phyloP scores from a whole-genome alignment of 2,797 vertebrate species.

The Morus bassanus region DNA sequence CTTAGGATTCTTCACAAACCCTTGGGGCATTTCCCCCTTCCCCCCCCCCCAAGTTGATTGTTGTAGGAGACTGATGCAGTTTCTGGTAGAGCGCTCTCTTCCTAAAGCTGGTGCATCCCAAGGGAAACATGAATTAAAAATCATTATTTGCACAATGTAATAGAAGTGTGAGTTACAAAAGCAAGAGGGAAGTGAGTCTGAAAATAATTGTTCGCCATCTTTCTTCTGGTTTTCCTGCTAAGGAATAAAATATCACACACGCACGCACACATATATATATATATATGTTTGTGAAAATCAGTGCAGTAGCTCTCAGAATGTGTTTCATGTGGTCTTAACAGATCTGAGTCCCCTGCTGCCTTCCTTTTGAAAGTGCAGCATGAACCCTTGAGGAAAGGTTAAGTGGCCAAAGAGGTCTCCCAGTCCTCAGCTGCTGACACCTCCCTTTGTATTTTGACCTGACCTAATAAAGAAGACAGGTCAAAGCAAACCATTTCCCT shows the following conservation, averaged over 20 bases:
- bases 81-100: background rate
- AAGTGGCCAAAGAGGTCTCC: background rate
- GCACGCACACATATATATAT: too few relatives aligned
- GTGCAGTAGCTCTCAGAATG: background rate
- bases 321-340: background rate
- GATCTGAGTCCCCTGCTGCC: background rate
- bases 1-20: background rate
- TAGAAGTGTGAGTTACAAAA: background rate
- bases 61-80: background rate
- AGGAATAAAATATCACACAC: background rate
- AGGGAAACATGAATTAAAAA: background rate
- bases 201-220: background rate
- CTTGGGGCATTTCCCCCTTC: too few relatives aligned
- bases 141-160: background rate
- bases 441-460: accelerated
- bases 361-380: background rate
- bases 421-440: background rate
- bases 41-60: background rate
- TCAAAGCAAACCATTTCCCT: background rate
- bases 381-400: background rate
- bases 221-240: background rate
- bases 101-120: background rate
- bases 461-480: background rate
- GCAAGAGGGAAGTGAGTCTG: background rate
- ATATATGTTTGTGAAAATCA: background rate